Conservation (phyloP, 1,140 invertebrate species). For the Trissolcus basalis region DNA sequence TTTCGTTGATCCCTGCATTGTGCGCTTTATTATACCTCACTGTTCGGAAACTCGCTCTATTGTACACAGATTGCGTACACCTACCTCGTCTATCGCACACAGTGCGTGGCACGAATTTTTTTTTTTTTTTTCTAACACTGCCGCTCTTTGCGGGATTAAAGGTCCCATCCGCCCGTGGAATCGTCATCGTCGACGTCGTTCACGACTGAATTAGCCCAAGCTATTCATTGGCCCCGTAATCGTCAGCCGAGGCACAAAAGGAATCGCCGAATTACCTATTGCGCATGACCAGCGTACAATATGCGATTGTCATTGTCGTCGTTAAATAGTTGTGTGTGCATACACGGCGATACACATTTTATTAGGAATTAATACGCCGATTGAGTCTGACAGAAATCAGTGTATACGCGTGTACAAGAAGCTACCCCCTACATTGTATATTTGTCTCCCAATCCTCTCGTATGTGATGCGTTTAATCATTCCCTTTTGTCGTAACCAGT, state of each 20-base stretch:
- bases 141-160: constrained; percentile 63
- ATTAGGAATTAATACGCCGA: constrained; percentile 63
- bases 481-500: constrained; percentile 31
- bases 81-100: constrained; percentile 47
- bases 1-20: constrained; percentile 73
- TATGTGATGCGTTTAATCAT: constrained; percentile 53
- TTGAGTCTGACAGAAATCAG: constrained; percentile 57
- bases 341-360: constrained; percentile 49
- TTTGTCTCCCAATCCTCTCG: constrained; percentile 37
- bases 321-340: constrained; percentile 33
- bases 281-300: constrained; percentile 62
- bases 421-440: constrained; percentile 43
- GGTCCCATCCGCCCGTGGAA: constrained; percentile 53
- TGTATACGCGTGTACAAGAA: constrained; percentile 42
- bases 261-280: constrained; percentile 61
- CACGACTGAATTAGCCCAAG: constrained; percentile 57
- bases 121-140: constrained; percentile 40
- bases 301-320: constrained; percentile 50
- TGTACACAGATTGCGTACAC: constrained; percentile 66
- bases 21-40: constrained; percentile 62
- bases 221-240: constrained; percentile 62
- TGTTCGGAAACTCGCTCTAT: constrained; percentile 66
- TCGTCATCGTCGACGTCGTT: constrained; percentile 54
- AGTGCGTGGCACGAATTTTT: constrained; percentile 51
- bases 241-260: constrained; percentile 53